Evolutionary conservation across 1,140 invertebrate species (phyloP), one percentile per base, ranked within the genome.

Genomic region (Protaetia brevitarsis): DNA sequence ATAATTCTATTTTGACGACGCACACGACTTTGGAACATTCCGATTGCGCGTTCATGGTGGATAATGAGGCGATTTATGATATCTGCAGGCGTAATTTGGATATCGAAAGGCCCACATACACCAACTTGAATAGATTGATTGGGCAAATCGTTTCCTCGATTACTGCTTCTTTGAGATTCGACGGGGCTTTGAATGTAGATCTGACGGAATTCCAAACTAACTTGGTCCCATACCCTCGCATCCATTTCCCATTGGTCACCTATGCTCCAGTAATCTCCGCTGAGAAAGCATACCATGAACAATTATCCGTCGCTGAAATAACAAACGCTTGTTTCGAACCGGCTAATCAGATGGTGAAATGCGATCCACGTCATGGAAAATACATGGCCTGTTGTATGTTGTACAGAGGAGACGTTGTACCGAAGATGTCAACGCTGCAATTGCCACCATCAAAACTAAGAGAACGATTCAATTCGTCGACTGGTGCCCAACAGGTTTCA

Each of bases 391-490:
- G 89, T 79, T 84, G 87, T 78, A 78, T 89, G 68, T 81, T 89
- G 67, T 89, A 88, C 78, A 79, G 85, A 63, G 86, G 86, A 8
- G 86, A 88, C 73, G 86, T 88, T 6, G 75, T 77, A 21, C 78
- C 77, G 6, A 78, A 66, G 78, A 79, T 63, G 90, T 93, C 2
- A 92, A 93, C 72, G 87, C 88, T 1, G 90, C 88, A 36, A 93
- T 94, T 71, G 89, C 89, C 2, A 85, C 87, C 21, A 92, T 94
- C 78, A 94, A 94, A 78, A 89, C 89, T 0, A 90, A 92, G 73
- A 81, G 80, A 67, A 84, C 80, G 66, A 87, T 88, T 29, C 81
- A 84, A 36, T 89, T 89, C 65, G 88, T 89, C 3, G 87, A 90
- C 71, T 89, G 86, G 86, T 87, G 85, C 77, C 87, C 87, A 2